A percentile compares a stretch with the other conserved stretches of the same genome.
These are phyloP conservation scores for Capitulum mitella DNA, from an alignment of 2,888 invertebrate genomes.

Conservation along the genomic window DNA sequence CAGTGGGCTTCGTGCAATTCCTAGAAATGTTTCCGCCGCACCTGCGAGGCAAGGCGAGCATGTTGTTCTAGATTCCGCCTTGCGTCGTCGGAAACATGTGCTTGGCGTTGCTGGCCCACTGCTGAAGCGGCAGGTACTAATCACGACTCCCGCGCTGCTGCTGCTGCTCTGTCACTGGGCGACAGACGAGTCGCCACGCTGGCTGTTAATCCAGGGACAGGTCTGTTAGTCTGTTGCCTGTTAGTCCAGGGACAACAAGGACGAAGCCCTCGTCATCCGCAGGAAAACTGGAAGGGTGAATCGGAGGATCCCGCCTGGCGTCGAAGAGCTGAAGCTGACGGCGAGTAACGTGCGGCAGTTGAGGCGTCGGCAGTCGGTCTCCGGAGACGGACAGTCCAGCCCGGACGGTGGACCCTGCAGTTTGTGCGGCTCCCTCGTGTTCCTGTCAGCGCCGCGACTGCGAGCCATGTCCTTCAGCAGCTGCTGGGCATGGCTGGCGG, in stretches of 20 bases:
- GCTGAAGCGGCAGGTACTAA: slow-evolving; percentile 59
- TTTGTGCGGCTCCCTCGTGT: slow-evolving; percentile 46
- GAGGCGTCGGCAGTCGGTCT: background rate
- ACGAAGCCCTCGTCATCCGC: slow-evolving; percentile 56
- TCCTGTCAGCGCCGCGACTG: slow-evolving; percentile 62
- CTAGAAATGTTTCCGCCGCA: slow-evolving; percentile 56
- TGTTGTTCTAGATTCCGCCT: slow-evolving; percentile 63
- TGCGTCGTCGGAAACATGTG: slow-evolving; percentile 62
- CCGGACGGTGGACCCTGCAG: background rate
- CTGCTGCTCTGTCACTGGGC: slow-evolving; percentile 53
- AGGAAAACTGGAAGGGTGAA: slow-evolving; percentile 55
- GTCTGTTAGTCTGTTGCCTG: no score
- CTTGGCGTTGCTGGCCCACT: slow-evolving; percentile 55
- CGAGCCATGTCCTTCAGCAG: slow-evolving; percentile 63
- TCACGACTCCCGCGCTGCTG: slow-evolving; percentile 56
- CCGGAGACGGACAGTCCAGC: background rate
- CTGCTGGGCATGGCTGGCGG: slow-evolving; percentile 72
- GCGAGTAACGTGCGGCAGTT: background rate
- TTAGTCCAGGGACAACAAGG: slow-evolving; percentile 58
- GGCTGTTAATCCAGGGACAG: slow-evolving; percentile 66
- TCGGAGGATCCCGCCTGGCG: slow-evolving; percentile 29
- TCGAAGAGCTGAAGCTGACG: slow-evolving; percentile 28
- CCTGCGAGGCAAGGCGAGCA: slow-evolving; percentile 54
- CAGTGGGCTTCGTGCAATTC: slow-evolving; percentile 31
- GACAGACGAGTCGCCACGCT: slow-evolving; percentile 70